Base-by-base conservation (phyloP, 2,113 vertebrate species). In the Sturnira hondurensis region DNA sequence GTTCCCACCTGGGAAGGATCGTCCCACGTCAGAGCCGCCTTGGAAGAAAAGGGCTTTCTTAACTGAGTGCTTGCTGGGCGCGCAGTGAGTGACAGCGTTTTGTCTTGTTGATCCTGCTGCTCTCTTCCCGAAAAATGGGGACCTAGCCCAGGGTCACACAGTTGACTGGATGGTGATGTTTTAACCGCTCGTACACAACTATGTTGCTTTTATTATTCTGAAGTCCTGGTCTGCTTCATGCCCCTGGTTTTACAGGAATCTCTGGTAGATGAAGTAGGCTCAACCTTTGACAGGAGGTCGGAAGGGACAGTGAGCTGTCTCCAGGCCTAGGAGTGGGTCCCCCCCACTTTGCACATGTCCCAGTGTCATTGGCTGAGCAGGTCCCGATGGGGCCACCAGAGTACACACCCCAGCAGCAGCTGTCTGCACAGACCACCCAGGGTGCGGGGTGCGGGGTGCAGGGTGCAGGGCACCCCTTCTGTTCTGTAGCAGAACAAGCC, bases 41-140 rank as follows among this genome's bases (percentile, higher is more conserved):
- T 7, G 9, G 33, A 43, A n/a, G 77, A 7, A 73, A 17, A 67
- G 65, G 3, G 28, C 33, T 63, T 0, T 22, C 47, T 81, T 0
- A 28, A n/a, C 28, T 0, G 4, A 12, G 38, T 38, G 54, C 7
- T 15, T 9, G 15, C 15, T 0, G 1, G 41, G 12, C 2, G 0
- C 65, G 43, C 15, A 4, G 13, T 6, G 45, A 5, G 45, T 17
- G 77, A n/a, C 22, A 3, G 36, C 24, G 28, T 7, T 20, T 52
- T 12, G 9, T 2, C 3, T 11, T 33, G 9, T 52, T 12, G 0
- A 0, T 12, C 47, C 52, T 50, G 7, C 36, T 3, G 28, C 20
- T 28, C 3, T 16, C 15, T 12, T 33, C 65, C 20, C 16, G 65
- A 50, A 52, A 52, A 41, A 14, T 7, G 16, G 4, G 33, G 4